Percentiles rank a stretch among this genome's conserved stretches.
Evolutionary conservation across 2,113 vertebrate species (phyloP).

Genomic region (Gymnorhina tibicen): DNA sequence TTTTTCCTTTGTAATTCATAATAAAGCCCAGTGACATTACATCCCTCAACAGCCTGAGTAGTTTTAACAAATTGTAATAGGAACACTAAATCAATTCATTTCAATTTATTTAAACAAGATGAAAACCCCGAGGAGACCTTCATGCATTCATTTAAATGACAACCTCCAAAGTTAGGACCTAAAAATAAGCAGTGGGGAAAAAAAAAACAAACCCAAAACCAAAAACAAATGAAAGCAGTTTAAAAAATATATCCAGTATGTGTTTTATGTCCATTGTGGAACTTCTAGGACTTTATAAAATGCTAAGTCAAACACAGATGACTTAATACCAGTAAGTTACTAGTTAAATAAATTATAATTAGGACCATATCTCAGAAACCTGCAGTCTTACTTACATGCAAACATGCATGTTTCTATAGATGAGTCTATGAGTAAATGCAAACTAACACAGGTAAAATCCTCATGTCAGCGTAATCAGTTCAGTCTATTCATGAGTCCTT

Average conservation of each 20-base stretch:
- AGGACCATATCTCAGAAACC: not conserved
- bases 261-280: not conserved
- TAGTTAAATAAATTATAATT: not conserved
- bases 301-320: not conserved
- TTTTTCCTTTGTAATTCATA: not conserved
- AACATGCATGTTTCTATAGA: not conserved
- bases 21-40: not conserved
- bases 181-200: not conserved
- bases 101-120: constrained; percentile 37
- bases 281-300: not conserved
- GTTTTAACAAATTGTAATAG: constrained; percentile 17
- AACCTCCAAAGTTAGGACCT: not conserved
- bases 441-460: not conserved
- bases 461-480: not conserved
- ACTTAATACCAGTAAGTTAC: not conserved
- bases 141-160: not conserved
- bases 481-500: not conserved
- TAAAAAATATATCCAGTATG: not conserved
- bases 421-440: not conserved
- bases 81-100: constrained; percentile 29
- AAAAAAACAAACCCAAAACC: fast-evolving
- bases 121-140: not conserved
- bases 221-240: not conserved
- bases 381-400: not conserved
- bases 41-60: not conserved